Base-by-base conservation (phyloP, 2,113 vertebrate species). In the Albula glossodonta region DNA sequence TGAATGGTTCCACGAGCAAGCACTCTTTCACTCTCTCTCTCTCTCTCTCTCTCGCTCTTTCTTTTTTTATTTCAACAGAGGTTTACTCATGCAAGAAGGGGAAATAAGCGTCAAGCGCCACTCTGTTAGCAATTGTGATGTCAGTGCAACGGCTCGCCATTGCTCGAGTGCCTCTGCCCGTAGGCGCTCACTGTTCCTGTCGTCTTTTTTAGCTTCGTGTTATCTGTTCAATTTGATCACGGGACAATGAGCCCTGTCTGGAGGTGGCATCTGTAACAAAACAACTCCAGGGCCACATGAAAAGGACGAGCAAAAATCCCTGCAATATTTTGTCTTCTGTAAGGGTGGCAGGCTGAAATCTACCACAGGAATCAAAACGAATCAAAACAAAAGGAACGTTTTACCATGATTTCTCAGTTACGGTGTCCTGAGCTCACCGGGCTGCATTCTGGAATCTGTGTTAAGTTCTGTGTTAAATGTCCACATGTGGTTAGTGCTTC, bases 151-250 rank as follows among this genome's bases (percentile, higher is more conserved):
- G 1, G 70, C 63, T 22, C 63, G 8, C 63, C 63, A 22, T n/a
- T 17, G 17, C 22, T 5, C 22, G 63, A n/a, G 63, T n/a, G 63
- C 63, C n/a, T 70, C 63, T 70, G 70, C 70, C 70, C 70, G n/a
- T 22, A 31, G 70, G 70, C 70, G 25, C 70, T 74, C 22, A 9
- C 70, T 74, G 70, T 74, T 74, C 70, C 70, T 31, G 70, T 31
- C 70, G 70, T 74, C 70, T 74, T 74, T 74, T 74, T n/a, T 74
- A 74, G 70, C 70, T n/a, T 10, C 70, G n/a, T 31, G 70, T 74
- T 25, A 74, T 74, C 70, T 74, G n/a, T 31, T 74, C 70, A n/a
- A 74, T 74, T 74, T 31, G 70, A 74, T 74, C 70, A 74, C 70
- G 70, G 70, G 70, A 74, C 70, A 22, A 22, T 74, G 70, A 74